A percentile compares a stretch with the other conserved stretches of the same genome.
Evolutionary conservation across 2,888 invertebrate genomes (phyloP).

Genomic region (Scaptomyza reducta): DNA sequence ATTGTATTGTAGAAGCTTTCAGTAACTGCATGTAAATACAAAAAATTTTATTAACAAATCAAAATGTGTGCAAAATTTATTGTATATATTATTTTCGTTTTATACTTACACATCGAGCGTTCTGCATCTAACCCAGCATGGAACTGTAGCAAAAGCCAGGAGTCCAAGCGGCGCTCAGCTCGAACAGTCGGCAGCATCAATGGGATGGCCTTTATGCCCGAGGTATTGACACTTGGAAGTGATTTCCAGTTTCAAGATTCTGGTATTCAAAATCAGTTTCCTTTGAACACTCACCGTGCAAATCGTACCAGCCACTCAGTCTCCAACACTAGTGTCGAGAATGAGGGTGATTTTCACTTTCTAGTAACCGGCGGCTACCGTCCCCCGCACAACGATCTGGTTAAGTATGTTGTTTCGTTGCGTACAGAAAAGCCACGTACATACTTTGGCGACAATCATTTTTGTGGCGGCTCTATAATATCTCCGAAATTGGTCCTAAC

Average conservation of each 20-base stretch:
- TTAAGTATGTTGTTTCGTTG: conserved; percentile 54
- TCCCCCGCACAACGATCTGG: conserved; percentile 33
- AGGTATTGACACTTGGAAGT: not conserved
- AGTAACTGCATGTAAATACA: not conserved
- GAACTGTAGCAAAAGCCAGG: conserved; percentile 1
- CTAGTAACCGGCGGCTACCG: conserved; percentile 69
- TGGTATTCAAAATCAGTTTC: not conserved
- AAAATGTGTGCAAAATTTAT: conserved; percentile 59
- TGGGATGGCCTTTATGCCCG: not conserved
- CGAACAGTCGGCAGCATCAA: not conserved
- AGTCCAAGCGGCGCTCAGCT: not conserved
- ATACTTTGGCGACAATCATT: conserved; percentile 65
- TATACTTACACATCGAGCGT: not conserved
- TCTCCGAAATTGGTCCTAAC: conserved; percentile 45
- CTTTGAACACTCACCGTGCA: too few species aligned
- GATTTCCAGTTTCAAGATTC: conserved; percentile 1
- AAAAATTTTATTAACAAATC: not conserved
- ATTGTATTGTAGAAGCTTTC: conserved; percentile 1
- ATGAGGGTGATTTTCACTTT: conserved; percentile 44
- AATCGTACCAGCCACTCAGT: not conserved
- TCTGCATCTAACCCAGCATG: not conserved
- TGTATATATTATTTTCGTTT: conserved; percentile 29
- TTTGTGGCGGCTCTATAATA: conserved; percentile 67
- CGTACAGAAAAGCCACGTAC: conserved; percentile 6
- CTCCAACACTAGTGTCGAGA: not conserved